Conservation (phyloP, 2,888 invertebrate genomes). For the Oligia latruncula region DNA sequence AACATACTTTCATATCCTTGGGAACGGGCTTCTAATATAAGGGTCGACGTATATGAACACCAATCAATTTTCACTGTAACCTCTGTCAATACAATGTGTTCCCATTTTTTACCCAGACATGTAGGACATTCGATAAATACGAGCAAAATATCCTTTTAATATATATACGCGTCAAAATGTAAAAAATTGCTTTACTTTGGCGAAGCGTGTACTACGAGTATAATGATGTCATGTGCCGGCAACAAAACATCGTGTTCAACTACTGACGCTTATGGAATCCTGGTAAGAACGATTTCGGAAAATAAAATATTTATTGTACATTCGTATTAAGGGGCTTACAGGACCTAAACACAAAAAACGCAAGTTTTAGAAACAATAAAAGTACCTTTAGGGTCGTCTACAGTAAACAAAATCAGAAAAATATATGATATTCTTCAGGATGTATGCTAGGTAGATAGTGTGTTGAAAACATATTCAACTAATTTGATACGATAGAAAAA, state of each 20-base stretch:
- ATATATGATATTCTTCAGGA: too few relatives aligned
- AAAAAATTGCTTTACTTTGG: slow-evolving; percentile 26
- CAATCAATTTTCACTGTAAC: slow-evolving; percentile 47
- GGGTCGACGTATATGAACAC: slow-evolving; percentile 23
- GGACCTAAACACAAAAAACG: too few relatives aligned
- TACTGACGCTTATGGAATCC: slow-evolving; percentile 37
- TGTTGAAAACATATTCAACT: too few relatives aligned
- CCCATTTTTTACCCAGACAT: slow-evolving; percentile 57
- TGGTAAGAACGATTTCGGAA: slow-evolving; percentile 23
- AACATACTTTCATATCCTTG: slow-evolving; percentile 1
- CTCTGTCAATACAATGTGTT: slow-evolving; percentile 50
- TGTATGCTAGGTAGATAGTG: too few relatives aligned
- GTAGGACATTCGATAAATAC: slow-evolving; percentile 64
- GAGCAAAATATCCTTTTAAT: slow-evolving; percentile 73
- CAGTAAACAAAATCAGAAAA: too few relatives aligned
- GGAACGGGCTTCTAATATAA: background rate
- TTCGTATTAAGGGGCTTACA: background rate
- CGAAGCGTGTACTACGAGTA: slow-evolving; percentile 17
- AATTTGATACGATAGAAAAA: too few relatives aligned
- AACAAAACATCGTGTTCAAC: slow-evolving; percentile 32
- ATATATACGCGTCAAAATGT: slow-evolving; percentile 67
- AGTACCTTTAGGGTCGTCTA: too few relatives aligned
- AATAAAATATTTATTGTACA: slow-evolving; percentile 17
- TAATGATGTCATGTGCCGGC: slow-evolving; percentile 36
- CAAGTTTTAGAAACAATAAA: too few relatives aligned